A percentile compares a stretch with the other conserved stretches of the same genome.
Evolutionary conservation across 2,113 vertebrate species (phyloP).

Genomic region (Eolophus roseicapilla): DNA sequence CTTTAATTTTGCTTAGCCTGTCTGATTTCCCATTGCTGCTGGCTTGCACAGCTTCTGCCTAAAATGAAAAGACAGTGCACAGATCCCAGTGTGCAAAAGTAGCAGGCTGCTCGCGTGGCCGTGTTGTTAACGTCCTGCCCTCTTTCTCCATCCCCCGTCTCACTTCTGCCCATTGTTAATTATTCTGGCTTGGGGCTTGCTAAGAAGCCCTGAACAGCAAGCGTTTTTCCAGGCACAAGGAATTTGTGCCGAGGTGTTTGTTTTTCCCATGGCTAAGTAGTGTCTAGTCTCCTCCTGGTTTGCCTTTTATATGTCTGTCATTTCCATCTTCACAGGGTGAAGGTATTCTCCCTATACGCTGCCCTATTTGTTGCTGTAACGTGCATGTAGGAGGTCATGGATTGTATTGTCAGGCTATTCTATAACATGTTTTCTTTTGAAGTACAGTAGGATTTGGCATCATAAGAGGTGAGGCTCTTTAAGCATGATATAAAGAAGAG

Average conservation of each 20-base stretch:
- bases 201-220: background rate
- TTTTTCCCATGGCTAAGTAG: background rate
- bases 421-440: background rate
- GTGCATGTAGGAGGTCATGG: fast-evolving
- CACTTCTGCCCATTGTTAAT: background rate
- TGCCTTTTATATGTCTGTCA: background rate
- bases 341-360: background rate
- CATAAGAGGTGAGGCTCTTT: background rate
- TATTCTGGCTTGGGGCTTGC: background rate
- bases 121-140: slow-evolving; percentile 14
- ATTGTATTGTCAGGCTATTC: background rate
- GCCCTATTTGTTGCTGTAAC: background rate
- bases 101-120: background rate
- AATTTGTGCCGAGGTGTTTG: background rate
- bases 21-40: background rate
- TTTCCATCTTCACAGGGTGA: background rate
- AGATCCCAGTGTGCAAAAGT: background rate
- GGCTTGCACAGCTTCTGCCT: background rate
- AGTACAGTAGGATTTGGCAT: background rate
- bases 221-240: background rate
- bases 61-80: background rate
- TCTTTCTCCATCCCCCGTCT: background rate
- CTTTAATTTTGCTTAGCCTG: background rate
- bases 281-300: background rate
- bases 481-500: background rate